phyloP scores from a whole-genome alignment of 2,888 invertebrate genomes.

The Lepidochitona cinerea region DNA sequence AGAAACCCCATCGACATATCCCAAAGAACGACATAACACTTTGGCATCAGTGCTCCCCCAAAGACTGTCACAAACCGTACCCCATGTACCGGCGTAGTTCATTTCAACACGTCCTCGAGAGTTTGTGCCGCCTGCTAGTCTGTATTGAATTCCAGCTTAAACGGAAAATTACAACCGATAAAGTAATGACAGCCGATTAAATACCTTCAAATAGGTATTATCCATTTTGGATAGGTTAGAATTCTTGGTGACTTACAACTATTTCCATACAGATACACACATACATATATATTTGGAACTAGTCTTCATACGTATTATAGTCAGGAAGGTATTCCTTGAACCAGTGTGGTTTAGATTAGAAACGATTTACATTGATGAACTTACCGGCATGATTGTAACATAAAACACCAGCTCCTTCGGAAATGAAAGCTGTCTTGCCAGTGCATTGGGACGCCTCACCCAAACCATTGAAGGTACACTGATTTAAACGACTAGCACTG shows the following conservation, averaged over 20 bases:
- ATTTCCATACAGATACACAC: too few species aligned
- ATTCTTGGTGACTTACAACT: too few species aligned
- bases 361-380: too few species aligned
- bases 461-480: constrained; percentile 37
- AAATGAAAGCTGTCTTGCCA: constrained; percentile 19
- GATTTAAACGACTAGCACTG: constrained; percentile 30
- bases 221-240: too few species aligned
- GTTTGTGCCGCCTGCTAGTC: not conserved
- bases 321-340: too few species aligned
- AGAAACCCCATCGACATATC: constrained; percentile 44
- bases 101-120: constrained; percentile 80
- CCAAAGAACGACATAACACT: constrained; percentile 51
- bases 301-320: too few species aligned
- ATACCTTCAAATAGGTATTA: too few species aligned
- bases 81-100: constrained; percentile 81
- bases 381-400: constrained; percentile 48
- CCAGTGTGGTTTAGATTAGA: too few species aligned
- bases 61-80: constrained; percentile 81
- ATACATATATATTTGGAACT: too few species aligned
- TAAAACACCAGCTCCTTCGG: constrained; percentile 45
- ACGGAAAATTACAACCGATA: too few species aligned
- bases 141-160: not conserved
- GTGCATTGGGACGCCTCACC: constrained; percentile 35
- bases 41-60: constrained; percentile 42
- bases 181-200: too few species aligned